A percentile compares a stretch with the other conserved stretches of the same genome.
Evolutionary conservation across 2,113 vertebrate species (phyloP).

Genomic region (Callocephalon fimbriatum): DNA sequence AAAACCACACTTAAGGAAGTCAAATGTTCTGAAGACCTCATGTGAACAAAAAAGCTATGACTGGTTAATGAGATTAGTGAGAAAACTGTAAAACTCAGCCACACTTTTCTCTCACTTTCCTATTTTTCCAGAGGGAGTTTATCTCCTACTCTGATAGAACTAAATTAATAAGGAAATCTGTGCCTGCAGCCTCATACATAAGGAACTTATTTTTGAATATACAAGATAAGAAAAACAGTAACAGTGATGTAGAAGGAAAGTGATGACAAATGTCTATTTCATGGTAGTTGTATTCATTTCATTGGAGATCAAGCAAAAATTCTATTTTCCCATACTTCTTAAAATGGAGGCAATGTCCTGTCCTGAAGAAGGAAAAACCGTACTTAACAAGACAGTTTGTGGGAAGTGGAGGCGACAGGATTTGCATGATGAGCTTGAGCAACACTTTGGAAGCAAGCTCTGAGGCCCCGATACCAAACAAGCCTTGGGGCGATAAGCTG

Average conservation of each 20-base stretch:
- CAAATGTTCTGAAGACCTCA: not conserved
- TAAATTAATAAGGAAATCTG: not conserved
- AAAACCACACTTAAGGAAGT: not conserved
- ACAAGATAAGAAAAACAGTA: not conserved
- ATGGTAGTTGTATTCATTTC: not conserved
- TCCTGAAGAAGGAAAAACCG: not conserved
- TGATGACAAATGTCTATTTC: not conserved
- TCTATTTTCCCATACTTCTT: not conserved
- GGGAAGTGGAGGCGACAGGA: too few species aligned
- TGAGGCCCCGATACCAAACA: too few species aligned
- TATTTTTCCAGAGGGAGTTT: not conserved
- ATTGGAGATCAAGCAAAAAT: not conserved
- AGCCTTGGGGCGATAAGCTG: too few species aligned
- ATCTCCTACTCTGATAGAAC: not conserved
- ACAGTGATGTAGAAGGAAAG: not conserved
- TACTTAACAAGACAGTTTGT: not conserved
- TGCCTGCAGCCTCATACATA: not conserved
- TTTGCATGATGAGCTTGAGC: too few species aligned
- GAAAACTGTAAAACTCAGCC: not conserved
- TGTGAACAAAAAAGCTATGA: not conserved
- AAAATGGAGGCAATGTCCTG: not conserved
- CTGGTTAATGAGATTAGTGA: not conserved
- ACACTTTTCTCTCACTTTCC: not conserved
- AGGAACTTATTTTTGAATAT: not conserved
- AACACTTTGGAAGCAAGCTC: too few species aligned